Base-by-base conservation (phyloP, 1,140 invertebrate genomes). In the Philopotamus ludificatus region DNA sequence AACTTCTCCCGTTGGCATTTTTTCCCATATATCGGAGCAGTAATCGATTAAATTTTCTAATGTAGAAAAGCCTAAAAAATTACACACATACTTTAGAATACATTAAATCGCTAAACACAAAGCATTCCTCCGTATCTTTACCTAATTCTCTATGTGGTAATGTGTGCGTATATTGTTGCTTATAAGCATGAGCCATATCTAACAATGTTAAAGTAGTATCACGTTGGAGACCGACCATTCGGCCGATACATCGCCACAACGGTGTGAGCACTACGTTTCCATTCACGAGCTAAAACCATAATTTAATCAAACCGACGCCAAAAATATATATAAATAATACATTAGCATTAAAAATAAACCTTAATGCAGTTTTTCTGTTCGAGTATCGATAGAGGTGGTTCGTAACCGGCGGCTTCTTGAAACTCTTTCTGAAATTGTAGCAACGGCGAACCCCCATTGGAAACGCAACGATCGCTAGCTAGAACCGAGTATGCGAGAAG, bases 351-450 rank as follows among this genome's bases (percentile, higher is more conserved):
- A 8, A 53, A 34, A 34, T 28, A 25, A 26, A 70, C 68, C 58
- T 67, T 66, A 1, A 79, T 47, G 10, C 79, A 76, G 25, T 77
- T 74, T 0, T 74, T 71, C 7, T 68, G 59, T 1, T 59, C 61
- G 3, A 79, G 58, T 8, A 70, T 65, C 0, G 65, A 45, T 45
- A 79, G 2, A 16, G 77, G 74, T 1, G 77, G 75, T 16, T 76
- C 75, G 1, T 61, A 42, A 21, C 74, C 73, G n/a, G 68, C 67
- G 15, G 75, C 44, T 3, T 72, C 72, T 0, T 72, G 70, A 72
- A 75, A 79, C 2, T 77, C 75, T 10, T 66, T 73, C 3, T 72
- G 64, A 67, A 81, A 79, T 63, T 79, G 79, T 39, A 79, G 76
- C 18, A 74, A 68, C 0, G 74, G 77, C 22, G 77, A 77, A 8